A percentile compares a stretch with the other conserved stretches of the same genome.
Conservation (phyloP, 2,888 invertebrate genomes). For the Busseola fusca region DNA sequence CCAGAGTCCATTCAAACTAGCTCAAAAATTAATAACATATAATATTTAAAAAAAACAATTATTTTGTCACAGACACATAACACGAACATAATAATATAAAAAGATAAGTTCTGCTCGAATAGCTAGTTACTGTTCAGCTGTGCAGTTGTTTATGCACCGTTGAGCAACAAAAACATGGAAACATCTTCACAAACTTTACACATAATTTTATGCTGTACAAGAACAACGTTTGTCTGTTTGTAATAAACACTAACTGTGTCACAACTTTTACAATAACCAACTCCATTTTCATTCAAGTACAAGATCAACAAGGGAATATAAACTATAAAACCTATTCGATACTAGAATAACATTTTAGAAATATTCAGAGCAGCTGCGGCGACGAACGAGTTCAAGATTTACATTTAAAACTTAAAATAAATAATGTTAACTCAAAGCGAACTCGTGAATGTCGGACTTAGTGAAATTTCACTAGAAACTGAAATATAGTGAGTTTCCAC, state of each 20-base stretch:
- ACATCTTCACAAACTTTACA: not conserved
- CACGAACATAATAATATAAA: not conserved
- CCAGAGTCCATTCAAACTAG: no score
- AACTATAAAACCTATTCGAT: conserved; percentile 28
- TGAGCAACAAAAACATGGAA: not conserved
- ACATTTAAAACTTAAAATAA: conserved; percentile 63
- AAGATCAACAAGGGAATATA: conserved; percentile 34
- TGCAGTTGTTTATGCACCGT: not conserved
- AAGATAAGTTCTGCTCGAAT: not conserved
- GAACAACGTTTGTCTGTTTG: not conserved
- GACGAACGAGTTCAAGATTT: conserved; percentile 48
- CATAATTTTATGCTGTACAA: no score
- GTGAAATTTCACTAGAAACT: conserved; percentile 62
- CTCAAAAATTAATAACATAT: no score
- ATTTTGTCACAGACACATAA: not conserved
- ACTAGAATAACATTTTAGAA: conserved; percentile 45
- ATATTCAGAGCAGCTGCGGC: conserved; percentile 43
- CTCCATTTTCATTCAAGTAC: conserved; percentile 25
- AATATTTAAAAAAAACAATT: no score
- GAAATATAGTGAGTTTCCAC: conserved; percentile 65
- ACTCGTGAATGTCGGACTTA: conserved; percentile 67
- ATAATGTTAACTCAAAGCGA: conserved; percentile 66
- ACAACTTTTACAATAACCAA: not conserved
- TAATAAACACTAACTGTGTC: not conserved
- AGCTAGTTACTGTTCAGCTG: not conserved